These are phyloP conservation scores for Temnothorax curvispinosus DNA, from an alignment of 1,140 invertebrate genomes.

Conservation along the genomic window DNA sequence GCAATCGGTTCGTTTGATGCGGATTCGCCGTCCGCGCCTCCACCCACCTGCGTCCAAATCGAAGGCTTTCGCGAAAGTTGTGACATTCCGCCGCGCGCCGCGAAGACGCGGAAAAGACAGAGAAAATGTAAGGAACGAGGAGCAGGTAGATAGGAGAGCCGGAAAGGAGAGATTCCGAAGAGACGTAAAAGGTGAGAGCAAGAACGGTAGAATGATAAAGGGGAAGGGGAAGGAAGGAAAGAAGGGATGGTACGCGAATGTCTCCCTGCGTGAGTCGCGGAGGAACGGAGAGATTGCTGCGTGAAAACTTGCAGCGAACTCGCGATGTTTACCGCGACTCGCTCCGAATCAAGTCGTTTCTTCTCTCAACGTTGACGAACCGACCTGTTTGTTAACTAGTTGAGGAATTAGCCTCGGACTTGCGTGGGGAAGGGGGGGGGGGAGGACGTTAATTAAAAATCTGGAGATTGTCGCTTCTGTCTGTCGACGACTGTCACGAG, in stretches of 20 bases:
- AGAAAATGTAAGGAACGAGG: constrained; percentile 48
- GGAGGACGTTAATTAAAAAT: constrained; percentile 76
- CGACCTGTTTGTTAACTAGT: constrained; percentile 69
- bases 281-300: constrained; percentile 50
- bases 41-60: constrained; percentile 68
- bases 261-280: constrained; percentile 27
- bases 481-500: neutral
- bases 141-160: constrained; percentile 4
- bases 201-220: neutral
- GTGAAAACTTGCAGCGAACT: constrained; percentile 65
- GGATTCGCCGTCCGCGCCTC: constrained; percentile 67
- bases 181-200: neutral
- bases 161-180: neutral
- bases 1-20: constrained; percentile 79
- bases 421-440: constrained; percentile 55
- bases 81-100: constrained; percentile 62
- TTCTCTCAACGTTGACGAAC: constrained; percentile 6
- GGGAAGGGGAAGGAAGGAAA: neutral
- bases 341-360: constrained; percentile 57
- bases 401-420: constrained; percentile 66
- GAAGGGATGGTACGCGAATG: constrained; percentile 15
- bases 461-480: constrained; percentile 29
- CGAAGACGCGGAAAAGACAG: constrained; percentile 54
- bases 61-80: constrained; percentile 74
- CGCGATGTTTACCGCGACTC: constrained; percentile 75